phyloP scores from a whole-genome alignment of 1,140 invertebrate species.

The Drosophila orosa region DNA sequence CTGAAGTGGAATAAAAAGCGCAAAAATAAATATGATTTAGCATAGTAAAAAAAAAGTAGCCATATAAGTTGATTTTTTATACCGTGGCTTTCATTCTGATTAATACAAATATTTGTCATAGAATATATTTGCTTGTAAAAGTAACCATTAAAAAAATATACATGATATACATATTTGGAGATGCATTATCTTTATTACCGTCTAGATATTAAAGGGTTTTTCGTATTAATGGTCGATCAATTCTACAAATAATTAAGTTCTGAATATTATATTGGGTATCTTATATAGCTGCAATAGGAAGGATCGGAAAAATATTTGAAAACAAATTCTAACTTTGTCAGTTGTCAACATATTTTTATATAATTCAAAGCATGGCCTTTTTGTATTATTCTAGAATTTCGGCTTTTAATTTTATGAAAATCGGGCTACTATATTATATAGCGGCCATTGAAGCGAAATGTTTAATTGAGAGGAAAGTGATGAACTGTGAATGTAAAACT shows the following conservation, averaged over 20 bases:
- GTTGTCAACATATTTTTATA: too few relatives aligned
- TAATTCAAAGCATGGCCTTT: too few relatives aligned
- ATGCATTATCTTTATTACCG: background rate
- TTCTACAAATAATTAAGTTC: background rate
- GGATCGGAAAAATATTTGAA: too few relatives aligned
- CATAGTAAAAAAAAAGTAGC: background rate
- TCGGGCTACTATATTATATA: too few relatives aligned
- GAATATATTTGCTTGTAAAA: background rate
- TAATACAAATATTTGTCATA: background rate
- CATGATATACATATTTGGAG: background rate
- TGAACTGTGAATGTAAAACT: too few relatives aligned
- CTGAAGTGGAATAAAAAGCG: background rate
- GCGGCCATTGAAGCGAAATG: too few relatives aligned
- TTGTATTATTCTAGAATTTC: too few relatives aligned
- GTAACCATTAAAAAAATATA: background rate
- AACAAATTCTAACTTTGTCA: too few relatives aligned
- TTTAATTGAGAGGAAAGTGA: too few relatives aligned
- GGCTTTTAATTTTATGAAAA: too few relatives aligned
- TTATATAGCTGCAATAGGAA: too few relatives aligned
- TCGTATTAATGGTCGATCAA: too few relatives aligned
- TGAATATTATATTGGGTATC: background rate
- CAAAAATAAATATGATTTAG: slow-evolving; percentile 11
- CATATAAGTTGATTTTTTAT: background rate
- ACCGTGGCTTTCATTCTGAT: background rate
- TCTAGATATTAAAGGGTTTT: background rate